Base-by-base conservation (phyloP, 2,888 invertebrate genomes). In the Tipula confusa region DNA sequence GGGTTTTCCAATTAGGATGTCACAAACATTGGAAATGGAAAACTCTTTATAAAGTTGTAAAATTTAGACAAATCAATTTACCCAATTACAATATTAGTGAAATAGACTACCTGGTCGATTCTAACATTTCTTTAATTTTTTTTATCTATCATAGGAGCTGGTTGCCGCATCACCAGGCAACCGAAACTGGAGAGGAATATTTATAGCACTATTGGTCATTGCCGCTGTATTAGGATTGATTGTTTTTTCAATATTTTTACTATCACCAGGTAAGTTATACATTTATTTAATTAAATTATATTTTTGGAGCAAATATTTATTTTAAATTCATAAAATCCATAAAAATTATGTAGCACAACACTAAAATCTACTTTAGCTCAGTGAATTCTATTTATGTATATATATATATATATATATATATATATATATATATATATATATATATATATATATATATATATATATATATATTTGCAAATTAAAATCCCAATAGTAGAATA, bases 151-250 rank as follows among this genome's bases (percentile, higher is more conserved):
- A 29, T 92, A 98, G 97, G 97, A 98, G 89, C 89, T 98, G 89
- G 97, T 96, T 86, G 95, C 95, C 64, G 93, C 95, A 83, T 95
- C 96, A 13, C 96, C 96, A 2, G 95, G 94, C 85, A 94, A 97
- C 89, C 92, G 97, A 85, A 98, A 98, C 91, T 98, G 98, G 97
- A 93, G 96, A 80, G 98, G 98, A 18, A 97, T 98, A 87, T 94
- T 95, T 86, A 98, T 97, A 86, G 97, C 97, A 0, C 91, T 97
- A 85, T 92, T 97, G 87, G 98, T 98, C 86, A 97, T 97, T 86
- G 93, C 95, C 28, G 94, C 95, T 33, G 97, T 97, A 38, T 93
- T 96, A 86, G 95, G 96, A 82, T 93, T 97, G 86, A 97, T 97
- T 86, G 94, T 97, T 86, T 95, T 96, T 90, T 97, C 97, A 86